Base-by-base conservation (phyloP, 1,140 invertebrate species). In the Listronotus bonariensis region DNA sequence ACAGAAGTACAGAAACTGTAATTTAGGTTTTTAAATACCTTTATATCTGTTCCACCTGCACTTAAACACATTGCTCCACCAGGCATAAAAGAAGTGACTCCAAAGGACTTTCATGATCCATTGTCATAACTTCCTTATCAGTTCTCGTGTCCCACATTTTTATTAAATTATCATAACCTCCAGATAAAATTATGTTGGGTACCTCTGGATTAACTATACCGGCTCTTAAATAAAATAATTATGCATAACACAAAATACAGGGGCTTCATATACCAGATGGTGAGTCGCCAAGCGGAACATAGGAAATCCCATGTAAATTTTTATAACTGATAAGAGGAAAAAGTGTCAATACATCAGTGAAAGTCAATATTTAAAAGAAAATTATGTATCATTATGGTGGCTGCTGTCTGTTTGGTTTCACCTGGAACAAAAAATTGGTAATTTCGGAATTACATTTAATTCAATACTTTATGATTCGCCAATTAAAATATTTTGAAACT, bases 151-250 rank as follows among this genome's bases (percentile, higher is more conserved):
- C 97, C 83, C 91, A 98, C 78, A 99, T 82, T 75, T 92, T 90
- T 0, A 97, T 87, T 56, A 84, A 88, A 77, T 94, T 90, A 80
- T 99, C 97, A 80, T 98, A 98, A n/a, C 92, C 89, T 41, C 96
- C 97, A 5, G 91, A 93, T 46, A 94, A 72, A 54, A 94, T 81
- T 58, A 93, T 85, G 74, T 93, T 86, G 38, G 87, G 83, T 6
- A 89, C 88, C 36, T 89, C 82, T 8, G 89, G 87, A 78, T 89
- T 92, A n/a, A 88, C 83, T 45, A 87, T 86, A 32, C 92, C 93
- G 43, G 91, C 88, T 74, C 93, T 83, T 3, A 31, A 15, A 40
- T 1, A 1, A 36, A 17, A 31, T 20, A 1, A 49, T 12, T 20
- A 49, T 32, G 26, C 3, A 46, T 10, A 15, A 18, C 18, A 5